Percentiles rank a stretch among this genome's conserved stretches.
Evolutionary conservation across 35 echinoderm and acorn worm species (phyloP).

Genomic region (Heliocidaris tuberculata): DNA sequence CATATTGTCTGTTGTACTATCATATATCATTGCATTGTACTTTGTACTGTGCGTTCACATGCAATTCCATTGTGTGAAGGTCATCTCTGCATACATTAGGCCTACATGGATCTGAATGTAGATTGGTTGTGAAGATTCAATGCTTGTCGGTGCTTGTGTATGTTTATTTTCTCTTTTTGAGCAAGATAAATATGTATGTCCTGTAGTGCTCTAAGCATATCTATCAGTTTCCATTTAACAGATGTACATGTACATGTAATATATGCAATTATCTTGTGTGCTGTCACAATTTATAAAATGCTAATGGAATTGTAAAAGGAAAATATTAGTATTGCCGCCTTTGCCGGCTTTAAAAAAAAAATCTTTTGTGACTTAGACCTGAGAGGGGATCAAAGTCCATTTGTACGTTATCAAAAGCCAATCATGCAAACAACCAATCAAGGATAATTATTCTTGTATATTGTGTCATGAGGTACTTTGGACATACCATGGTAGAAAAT

Average conservation of each 20-base stretch:
- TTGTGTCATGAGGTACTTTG: not conserved
- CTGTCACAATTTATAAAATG: not conserved
- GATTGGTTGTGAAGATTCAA: not conserved
- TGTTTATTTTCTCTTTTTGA: not conserved
- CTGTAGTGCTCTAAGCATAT: not conserved
- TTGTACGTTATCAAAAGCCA: not conserved
- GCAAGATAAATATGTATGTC: not conserved
- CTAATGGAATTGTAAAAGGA: not conserved
- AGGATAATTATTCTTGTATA: not conserved
- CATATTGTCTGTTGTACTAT: too few relatives aligned
- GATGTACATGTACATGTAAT: not conserved
- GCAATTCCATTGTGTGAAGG: not conserved
- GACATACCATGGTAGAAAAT: not conserved
- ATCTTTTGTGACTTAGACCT: not conserved
- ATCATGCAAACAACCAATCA: not conserved
- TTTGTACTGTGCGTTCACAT: not conserved
- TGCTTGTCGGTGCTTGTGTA: not conserved
- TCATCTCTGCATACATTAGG: not conserved
- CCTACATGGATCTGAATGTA: not conserved
- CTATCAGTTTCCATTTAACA: not conserved
- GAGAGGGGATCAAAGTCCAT: not conserved
- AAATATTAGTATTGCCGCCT: not conserved
- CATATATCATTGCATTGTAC: too few relatives aligned
- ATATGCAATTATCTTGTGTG: not conserved
- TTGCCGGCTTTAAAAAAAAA: too few relatives aligned